Conservation (phyloP, 1,140 invertebrate genomes). For the Bemisia tabaci region DNA sequence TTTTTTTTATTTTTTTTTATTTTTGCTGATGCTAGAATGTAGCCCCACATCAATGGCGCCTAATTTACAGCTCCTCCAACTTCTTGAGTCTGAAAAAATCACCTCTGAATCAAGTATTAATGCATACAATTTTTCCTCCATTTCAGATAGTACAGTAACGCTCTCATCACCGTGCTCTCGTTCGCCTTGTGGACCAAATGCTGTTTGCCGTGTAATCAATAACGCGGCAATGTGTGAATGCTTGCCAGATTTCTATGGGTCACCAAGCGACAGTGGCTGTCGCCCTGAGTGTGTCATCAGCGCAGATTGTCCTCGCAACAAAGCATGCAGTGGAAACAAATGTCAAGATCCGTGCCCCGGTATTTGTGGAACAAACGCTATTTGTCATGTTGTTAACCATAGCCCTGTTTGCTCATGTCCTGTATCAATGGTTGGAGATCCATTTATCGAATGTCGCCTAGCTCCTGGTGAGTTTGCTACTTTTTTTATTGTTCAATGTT, state of each 20-base stretch:
- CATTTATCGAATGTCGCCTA: conserved; percentile 50
- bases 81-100: no score
- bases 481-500: background rate
- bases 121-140: no score
- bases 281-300: conserved; percentile 59
- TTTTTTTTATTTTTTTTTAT: no score
- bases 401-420: conserved; percentile 67
- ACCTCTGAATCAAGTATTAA: no score
- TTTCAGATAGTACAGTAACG: no score
- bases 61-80: no score
- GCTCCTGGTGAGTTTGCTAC: conserved; percentile 29
- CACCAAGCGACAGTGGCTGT: conserved; percentile 40
- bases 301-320: conserved; percentile 54
- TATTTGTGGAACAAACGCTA: conserved; percentile 49
- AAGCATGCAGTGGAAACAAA: conserved; percentile 54
- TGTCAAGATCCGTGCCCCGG: conserved; percentile 61
- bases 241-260: conserved; percentile 46
- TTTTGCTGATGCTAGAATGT: no score
- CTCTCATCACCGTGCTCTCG: no score
- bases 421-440: conserved; percentile 52
- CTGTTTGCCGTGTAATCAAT: conserved; percentile 42
- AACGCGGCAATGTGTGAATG: conserved; percentile 55
- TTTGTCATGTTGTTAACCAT: conserved; percentile 60
- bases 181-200: conserved; percentile 59
- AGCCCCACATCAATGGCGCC: no score